phyloP scores from a whole-genome alignment of 2,797 vertebrate genomes.

The Meda fulgida region DNA sequence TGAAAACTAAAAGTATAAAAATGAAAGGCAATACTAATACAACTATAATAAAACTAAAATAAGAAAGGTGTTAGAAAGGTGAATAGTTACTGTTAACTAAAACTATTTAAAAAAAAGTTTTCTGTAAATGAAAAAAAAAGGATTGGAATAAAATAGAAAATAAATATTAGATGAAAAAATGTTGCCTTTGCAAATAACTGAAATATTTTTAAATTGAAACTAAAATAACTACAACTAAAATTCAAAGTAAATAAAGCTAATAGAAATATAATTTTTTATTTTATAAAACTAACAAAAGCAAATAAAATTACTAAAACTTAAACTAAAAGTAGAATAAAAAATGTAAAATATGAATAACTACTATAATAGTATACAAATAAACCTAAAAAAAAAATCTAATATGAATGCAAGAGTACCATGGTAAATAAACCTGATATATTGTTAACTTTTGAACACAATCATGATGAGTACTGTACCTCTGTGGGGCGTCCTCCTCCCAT shows the following conservation, averaged over 20 bases:
- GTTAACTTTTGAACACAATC: background rate
- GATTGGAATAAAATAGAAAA: background rate
- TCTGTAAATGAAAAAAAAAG: background rate
- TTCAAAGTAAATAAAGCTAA: background rate
- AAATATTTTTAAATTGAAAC: no score
- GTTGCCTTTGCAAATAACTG: no score
- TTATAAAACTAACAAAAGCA: background rate
- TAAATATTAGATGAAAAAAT: background rate
- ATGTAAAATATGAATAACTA: background rate
- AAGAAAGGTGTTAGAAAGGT: no score
- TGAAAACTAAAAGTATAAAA: background rate
- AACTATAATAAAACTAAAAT: no score
- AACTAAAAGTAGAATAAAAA: no score
- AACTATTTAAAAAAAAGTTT: no score
- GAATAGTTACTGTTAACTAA: no score
- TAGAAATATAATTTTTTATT: background rate
- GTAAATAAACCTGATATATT: background rate
- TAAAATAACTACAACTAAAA: background rate
- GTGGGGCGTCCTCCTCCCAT: constrained; percentile 84
- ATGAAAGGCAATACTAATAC: no score
- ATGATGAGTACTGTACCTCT: constrained; percentile 73
- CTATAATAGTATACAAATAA: background rate
- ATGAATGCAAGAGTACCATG: background rate
- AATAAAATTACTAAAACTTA: background rate
- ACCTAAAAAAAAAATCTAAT: background rate